Evolutionary conservation across 2,797 vertebrate species (phyloP).

Genomic region (Rhadinocentrus ornatus): DNA sequence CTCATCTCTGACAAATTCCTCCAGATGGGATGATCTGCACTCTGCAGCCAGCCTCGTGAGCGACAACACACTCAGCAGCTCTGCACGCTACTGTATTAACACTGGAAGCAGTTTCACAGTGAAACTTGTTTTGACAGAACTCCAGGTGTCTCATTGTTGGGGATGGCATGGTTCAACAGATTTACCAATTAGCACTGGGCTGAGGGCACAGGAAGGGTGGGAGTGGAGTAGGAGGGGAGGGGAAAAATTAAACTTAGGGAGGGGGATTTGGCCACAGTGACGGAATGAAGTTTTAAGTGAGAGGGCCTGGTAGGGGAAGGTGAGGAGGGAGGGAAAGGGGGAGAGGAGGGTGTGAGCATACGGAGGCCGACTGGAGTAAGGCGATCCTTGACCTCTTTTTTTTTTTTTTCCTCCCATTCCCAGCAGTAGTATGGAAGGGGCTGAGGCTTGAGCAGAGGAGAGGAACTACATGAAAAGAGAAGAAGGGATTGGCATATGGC

Average conservation of each 20-base stretch:
- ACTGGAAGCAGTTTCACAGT: conserved; percentile 82
- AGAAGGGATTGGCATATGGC: conserved; percentile 13
- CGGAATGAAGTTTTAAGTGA: conserved; percentile 75
- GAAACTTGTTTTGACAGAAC: conserved; percentile 90
- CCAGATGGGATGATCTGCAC: conserved; percentile 29
- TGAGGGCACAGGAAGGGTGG: conserved; percentile 72
- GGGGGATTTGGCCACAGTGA: conserved; percentile 62
- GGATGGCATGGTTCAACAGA: conserved; percentile 86
- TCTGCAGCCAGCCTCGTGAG: conserved; percentile 31
- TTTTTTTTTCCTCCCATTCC: neutral
- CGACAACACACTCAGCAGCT: conserved; percentile 48
- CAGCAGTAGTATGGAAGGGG: conserved; percentile 50
- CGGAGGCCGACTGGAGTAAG: conserved; percentile 62
- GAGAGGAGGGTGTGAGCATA: conserved; percentile 36
- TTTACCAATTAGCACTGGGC: conserved; percentile 88
- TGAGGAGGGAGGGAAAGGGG: conserved; percentile 18
- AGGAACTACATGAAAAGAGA: conserved; percentile 37
- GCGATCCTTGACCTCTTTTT: conserved; percentile 63
- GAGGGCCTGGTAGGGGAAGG: conserved; percentile 48
- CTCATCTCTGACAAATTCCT: conserved; percentile 26
- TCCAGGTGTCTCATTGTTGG: conserved; percentile 90
- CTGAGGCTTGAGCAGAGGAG: conserved; percentile 54
- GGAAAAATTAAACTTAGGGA: conserved; percentile 21
- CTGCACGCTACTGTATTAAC: conserved; percentile 74
- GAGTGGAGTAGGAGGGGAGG: conserved; percentile 38